These are phyloP conservation scores for Catalaphyllia jardinei DNA, from an alignment of 64 coral and sea anemone genomes.

Conservation along the genomic window DNA sequence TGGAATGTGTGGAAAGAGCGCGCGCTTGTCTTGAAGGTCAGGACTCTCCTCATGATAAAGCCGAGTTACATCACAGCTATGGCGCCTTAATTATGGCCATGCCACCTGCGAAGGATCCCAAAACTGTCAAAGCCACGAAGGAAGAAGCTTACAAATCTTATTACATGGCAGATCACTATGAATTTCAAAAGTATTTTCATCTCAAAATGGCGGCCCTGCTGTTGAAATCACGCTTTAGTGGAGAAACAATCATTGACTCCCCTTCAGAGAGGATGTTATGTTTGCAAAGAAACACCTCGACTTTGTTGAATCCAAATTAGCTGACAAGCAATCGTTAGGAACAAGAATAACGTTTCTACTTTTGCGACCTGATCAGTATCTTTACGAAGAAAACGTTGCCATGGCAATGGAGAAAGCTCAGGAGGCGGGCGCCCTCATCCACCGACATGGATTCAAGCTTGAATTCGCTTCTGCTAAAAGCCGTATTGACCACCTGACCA, in stretches of 20 bases:
- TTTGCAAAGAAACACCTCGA: background rate
- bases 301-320: background rate
- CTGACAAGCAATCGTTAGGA: background rate
- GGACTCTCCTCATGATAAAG: background rate
- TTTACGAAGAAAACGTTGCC: background rate
- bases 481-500: background rate
- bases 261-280: background rate
- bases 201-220: background rate
- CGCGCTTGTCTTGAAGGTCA: background rate
- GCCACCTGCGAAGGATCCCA: background rate
- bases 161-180: background rate
- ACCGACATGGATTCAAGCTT: background rate
- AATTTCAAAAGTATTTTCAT: background rate
- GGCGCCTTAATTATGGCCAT: background rate
- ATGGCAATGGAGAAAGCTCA: background rate
- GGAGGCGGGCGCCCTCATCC: background rate
- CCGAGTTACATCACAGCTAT: background rate
- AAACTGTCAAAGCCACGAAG: background rate
- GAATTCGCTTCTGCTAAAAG: background rate
- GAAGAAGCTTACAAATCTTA: background rate
- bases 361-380: background rate
- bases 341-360: background rate
- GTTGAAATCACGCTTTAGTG: background rate
- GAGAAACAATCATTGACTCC: background rate
- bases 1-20: background rate